These are phyloP conservation scores for Calliscelio sp. DNA, from an alignment of 2,888 invertebrate species.

Conservation along the genomic window DNA sequence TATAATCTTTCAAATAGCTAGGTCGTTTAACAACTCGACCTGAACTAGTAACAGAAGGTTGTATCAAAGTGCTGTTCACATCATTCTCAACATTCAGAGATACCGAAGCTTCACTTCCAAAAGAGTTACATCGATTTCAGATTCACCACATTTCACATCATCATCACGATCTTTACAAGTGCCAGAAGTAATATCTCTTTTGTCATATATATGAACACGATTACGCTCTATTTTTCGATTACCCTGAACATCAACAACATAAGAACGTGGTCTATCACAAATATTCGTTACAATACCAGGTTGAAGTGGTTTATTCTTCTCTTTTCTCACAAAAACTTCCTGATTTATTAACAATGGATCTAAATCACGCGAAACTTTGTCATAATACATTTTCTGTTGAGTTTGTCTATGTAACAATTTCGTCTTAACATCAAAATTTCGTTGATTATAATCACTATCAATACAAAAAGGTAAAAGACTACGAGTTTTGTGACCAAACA, in stretches of 20 bases:
- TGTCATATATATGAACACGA: not conserved
- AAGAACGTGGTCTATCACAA: not conserved
- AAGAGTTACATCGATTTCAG: too few relatives aligned
- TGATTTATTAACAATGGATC: not conserved
- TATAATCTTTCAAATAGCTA: too few relatives aligned
- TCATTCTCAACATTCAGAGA: too few relatives aligned
- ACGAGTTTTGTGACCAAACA: slow-evolving; percentile 62
- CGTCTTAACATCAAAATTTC: not conserved
- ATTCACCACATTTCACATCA: too few relatives aligned
- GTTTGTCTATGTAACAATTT: not conserved
- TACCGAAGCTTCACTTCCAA: too few relatives aligned
- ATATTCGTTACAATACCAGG: not conserved
- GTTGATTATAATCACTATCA: too few relatives aligned
- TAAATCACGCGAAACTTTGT: not conserved
- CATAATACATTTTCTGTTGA: not conserved
- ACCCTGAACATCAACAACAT: not conserved
- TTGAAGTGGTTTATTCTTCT: not conserved
- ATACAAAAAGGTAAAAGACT: too few relatives aligned
- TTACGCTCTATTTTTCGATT: not conserved
- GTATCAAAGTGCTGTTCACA: too few relatives aligned
- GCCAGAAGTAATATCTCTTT: too few relatives aligned
- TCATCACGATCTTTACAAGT: too few relatives aligned
- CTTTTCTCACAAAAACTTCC: not conserved
- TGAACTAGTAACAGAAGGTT: too few relatives aligned
- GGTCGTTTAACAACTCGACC: too few relatives aligned